Base-by-base conservation (phyloP, 2,113 vertebrate species). In the Poicephalus meyeri region DNA sequence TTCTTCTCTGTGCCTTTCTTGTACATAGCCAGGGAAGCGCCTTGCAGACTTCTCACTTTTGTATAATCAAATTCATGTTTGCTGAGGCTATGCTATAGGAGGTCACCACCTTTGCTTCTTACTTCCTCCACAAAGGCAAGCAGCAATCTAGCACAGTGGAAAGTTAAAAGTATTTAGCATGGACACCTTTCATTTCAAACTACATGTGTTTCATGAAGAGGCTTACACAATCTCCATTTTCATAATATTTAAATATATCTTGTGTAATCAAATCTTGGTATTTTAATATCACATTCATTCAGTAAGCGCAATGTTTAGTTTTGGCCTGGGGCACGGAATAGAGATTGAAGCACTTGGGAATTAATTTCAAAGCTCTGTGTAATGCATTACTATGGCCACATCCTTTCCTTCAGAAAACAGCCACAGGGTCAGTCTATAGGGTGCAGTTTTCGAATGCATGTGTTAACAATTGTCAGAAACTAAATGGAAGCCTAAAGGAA, bases 281-380 rank as follows among this genome's bases (percentile, higher is more conserved):
- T 86, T 93, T 93, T 79, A 89, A 77, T 77, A 89, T 70, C 53
- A 18, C 55, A 23, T 23, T 87, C 79, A 61, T 80, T 66, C 65
- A 77, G 80, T 21, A 91, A 89, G 90, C 94, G 88, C 80, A 96
- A 89, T 66, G 65, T 92, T 91, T 97, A 79, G 79, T 35, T 87
- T 91, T 82, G 86, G 91, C 92, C 89, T 78, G 42, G 77, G 90
- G 94, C 42, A 3, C 28, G 63, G 53, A 69, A 66, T 7, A 79
- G 80, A 73, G 88, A 96, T 91, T 81, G 85, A 71, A 94, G 41
- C 85, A 28, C 77, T 93, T 29, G 82, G 91, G 93, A 90, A 97
- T 91, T 90, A 49, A 90, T 91, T 96, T 88, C 92, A 91, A 94
- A 97, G 84, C 4, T 2, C 64, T 81, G 53, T 73, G 94, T 86